Evolutionary conservation across 64 coral and sea anemone genomes (phyloP).

Genomic region (Dendronephthya gigantea): DNA sequence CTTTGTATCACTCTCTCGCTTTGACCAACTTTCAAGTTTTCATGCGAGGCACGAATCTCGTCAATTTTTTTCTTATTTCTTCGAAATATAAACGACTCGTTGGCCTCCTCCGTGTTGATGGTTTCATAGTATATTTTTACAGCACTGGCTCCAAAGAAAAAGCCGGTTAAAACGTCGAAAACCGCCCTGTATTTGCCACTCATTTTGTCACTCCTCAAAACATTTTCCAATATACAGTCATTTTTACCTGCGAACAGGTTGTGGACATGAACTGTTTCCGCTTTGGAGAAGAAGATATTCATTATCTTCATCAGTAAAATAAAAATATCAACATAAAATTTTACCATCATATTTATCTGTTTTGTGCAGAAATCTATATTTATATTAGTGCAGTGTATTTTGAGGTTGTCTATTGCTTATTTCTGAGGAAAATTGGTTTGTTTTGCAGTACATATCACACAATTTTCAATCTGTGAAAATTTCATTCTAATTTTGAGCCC

Average conservation of each 20-base stretch:
- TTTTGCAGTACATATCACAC: too few species aligned
- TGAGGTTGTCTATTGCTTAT: too few species aligned
- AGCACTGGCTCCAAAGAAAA: slow-evolving; percentile 58
- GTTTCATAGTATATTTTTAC: slow-evolving; percentile 93
- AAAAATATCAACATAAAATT: neutral
- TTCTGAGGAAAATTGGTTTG: too few species aligned
- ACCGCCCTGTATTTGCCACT: neutral
- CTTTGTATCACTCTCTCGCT: slow-evolving; percentile 34
- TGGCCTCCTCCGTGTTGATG: slow-evolving; percentile 16
- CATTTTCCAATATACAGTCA: neutral
- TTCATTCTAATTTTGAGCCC: too few species aligned
- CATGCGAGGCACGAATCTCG: slow-evolving; percentile 47
- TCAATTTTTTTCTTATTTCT: slow-evolving; percentile 61
- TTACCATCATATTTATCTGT: too few species aligned
- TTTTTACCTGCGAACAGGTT: neutral
- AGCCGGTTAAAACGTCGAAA: slow-evolving; percentile 43
- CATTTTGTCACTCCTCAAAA: neutral
- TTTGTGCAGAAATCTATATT: too few species aligned
- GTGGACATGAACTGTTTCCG: neutral
- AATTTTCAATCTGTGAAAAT: too few species aligned
- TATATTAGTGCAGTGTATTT: too few species aligned
- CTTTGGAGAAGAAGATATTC: neutral
- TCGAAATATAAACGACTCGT: neutral
- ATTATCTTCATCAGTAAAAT: neutral
- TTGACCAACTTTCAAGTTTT: slow-evolving; percentile 61